A percentile compares a stretch with the other conserved stretches of the same genome.
Conservation (phyloP, 1,140 invertebrate genomes). For the Zelostemma sp. region DNA sequence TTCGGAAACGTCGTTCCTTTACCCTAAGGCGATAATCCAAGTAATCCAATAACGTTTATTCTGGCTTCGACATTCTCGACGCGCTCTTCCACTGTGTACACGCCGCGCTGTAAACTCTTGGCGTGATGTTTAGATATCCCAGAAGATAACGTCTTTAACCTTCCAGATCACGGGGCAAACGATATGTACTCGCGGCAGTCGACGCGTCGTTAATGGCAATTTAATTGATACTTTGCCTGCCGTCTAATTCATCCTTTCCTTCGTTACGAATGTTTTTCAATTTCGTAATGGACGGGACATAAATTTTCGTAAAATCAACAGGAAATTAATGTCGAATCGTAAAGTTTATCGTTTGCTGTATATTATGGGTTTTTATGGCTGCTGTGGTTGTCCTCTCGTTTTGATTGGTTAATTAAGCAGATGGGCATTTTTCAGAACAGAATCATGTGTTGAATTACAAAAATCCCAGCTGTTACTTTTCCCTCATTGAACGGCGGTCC, state of each 20-base stretch:
- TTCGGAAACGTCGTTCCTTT: background rate
- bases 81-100: background rate
- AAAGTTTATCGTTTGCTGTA: background rate
- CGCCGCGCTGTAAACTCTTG: background rate
- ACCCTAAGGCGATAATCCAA: no score
- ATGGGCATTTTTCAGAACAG: background rate
- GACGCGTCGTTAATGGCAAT: background rate
- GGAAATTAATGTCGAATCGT: background rate
- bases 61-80: slow-evolving; percentile 2
- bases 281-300: background rate
- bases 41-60: background rate
- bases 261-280: background rate
- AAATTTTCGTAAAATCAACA: background rate
- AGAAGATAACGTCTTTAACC: background rate
- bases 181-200: background rate
- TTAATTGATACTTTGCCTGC: background rate
- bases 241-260: background rate
- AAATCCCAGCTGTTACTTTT: no score
- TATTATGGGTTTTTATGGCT: background rate
- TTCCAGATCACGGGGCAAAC: background rate
- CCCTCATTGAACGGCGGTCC: background rate
- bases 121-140: background rate
- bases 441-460: no score
- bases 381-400: background rate
- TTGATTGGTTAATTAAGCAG: background rate